Evolutionary conservation across 2,888 invertebrate species (phyloP), one percentile per base, ranked within the genome.

Genomic region (Stictocephala bisonia): DNA sequence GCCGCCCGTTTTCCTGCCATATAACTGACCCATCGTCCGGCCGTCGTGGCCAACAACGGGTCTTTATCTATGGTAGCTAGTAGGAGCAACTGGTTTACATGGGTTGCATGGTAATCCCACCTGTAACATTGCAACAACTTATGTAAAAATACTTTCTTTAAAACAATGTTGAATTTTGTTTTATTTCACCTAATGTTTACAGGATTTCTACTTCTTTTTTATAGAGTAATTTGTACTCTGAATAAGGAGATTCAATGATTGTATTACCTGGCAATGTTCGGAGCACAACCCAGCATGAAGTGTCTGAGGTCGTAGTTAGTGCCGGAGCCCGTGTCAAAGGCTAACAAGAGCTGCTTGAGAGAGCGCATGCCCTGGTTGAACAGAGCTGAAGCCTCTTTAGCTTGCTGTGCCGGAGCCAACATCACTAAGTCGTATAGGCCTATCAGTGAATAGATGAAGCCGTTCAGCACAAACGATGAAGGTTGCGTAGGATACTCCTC

Each of bases 91-190:
- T 99, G 97, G 86, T 97, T 98, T 24, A 99, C 93, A 83, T 99
- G 99, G 0, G 98, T 97, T 0, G 97, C 95, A 85, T 99, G 99
- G 84, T 99, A 99, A 83, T 99, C 99, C 97, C 99, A 98, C 72
- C 99, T 64, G 87, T 1, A 41, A 64, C 35, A 9, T 6, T 13
- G 35, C 35, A 35, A 35, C 35, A 35, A 35, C 35, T 13, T 9
- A 35, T 9, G 35, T 13, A 35, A 35, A 35, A 35, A 35, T 13
- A 35, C 7, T 9, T 13, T 9, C 35, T 35, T 35, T 9, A 35
- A 9, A 35, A 35, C 35, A 35, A 35, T 35, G 6, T 35, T 35
- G 13, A 35, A 35, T 35, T 35, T 35, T 35, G 13, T 35, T 35
- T 35, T 35, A 35, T 13, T 35, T n/a, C n/a, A n/a, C n/a, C n/a